These are phyloP conservation scores for Drosophila ogumai DNA, from an alignment of 1,140 invertebrate genomes.

Conservation along the genomic window DNA sequence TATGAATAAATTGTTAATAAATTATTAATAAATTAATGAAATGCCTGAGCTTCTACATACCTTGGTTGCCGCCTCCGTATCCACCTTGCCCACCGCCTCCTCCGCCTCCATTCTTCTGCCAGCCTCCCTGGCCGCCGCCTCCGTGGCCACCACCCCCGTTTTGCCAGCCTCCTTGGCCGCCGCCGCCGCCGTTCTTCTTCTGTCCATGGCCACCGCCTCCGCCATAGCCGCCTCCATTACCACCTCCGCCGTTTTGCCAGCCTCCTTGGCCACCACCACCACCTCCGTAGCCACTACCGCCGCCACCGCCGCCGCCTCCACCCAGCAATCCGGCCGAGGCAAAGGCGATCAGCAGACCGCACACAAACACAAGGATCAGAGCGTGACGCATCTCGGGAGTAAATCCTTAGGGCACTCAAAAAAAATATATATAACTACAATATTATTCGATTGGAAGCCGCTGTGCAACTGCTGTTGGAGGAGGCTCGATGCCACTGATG, in stretches of 20 bases:
- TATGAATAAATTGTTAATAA: too few species aligned
- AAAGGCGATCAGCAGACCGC: constrained; percentile 56
- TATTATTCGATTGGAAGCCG: background rate
- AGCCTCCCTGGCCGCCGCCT: constrained; percentile 34
- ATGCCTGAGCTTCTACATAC: background rate
- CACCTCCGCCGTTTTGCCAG: constrained; percentile 16
- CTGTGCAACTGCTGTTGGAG: constrained; percentile 52
- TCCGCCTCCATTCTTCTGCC: constrained; percentile 44
- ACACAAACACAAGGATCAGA: constrained; percentile 61
- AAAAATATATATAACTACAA: background rate
- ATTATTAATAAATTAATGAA: background rate
- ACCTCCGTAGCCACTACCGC: constrained; percentile 15
- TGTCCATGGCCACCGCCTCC: constrained; percentile 26
- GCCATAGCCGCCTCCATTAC: constrained; percentile 32
- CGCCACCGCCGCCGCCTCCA: constrained; percentile 24
- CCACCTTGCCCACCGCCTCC: constrained; percentile 29
- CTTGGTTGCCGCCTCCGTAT: constrained; percentile 43
- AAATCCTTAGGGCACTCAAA: constrained; percentile 13
- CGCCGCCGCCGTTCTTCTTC: constrained; percentile 21
- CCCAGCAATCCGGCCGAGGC: constrained; percentile 57
- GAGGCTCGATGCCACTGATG: constrained; percentile 68
- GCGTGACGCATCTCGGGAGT: constrained; percentile 55
- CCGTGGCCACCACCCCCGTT: constrained; percentile 22
- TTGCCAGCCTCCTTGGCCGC: constrained; percentile 41
- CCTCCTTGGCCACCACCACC: constrained; percentile 24